Percentiles rank a stretch among this genome's conserved stretches.
Conservation (phyloP, 1,140 invertebrate genomes). For the Triops cancriformis region DNA sequence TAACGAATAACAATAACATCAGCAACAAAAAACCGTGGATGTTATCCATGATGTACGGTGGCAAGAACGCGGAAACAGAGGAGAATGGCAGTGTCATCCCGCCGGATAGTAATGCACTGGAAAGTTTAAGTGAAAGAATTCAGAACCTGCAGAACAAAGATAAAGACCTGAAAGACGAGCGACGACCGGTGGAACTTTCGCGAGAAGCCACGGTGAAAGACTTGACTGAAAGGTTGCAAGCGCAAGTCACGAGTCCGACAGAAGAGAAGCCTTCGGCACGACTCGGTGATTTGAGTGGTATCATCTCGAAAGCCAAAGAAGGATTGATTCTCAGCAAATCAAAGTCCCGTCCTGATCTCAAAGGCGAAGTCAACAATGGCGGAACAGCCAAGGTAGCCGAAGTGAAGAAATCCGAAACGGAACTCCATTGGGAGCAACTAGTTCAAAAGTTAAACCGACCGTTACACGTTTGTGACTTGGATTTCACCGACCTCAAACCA, state of each 20-base stretch:
- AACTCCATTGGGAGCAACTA: conserved; percentile 89
- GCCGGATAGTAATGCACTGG: conserved; percentile 43
- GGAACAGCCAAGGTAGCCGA: conserved; percentile 41
- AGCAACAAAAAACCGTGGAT: conserved; percentile 53
- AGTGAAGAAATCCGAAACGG: conserved; percentile 81
- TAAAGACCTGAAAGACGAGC: conserved; percentile 26
- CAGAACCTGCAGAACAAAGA: conserved; percentile 20
- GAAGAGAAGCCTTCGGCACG: conserved; percentile 42
- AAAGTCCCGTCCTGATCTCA: conserved; percentile 54
- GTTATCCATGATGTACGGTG: conserved; percentile 46
- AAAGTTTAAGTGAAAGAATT: conserved; percentile 24
- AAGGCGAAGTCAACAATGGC: conserved; percentile 34
- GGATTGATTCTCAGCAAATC: conserved; percentile 62
- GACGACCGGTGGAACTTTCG: conserved; percentile 48
- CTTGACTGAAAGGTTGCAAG: conserved; percentile 66
- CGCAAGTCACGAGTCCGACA: conserved; percentile 51
- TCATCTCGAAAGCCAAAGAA: conserved; percentile 89
- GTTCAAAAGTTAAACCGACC: conserved; percentile 69
- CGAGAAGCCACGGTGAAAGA: conserved; percentile 75
- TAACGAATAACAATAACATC: conserved; percentile 43
- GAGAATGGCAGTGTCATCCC: conserved; percentile 46
- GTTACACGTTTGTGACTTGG: conserved; percentile 84
- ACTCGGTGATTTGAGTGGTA: conserved; percentile 73
- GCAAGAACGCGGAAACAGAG: conserved; percentile 44
- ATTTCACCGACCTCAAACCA: conserved; percentile 79